Conservation (phyloP, 2,113 vertebrate species). For the Tylochromis polylepis region DNA sequence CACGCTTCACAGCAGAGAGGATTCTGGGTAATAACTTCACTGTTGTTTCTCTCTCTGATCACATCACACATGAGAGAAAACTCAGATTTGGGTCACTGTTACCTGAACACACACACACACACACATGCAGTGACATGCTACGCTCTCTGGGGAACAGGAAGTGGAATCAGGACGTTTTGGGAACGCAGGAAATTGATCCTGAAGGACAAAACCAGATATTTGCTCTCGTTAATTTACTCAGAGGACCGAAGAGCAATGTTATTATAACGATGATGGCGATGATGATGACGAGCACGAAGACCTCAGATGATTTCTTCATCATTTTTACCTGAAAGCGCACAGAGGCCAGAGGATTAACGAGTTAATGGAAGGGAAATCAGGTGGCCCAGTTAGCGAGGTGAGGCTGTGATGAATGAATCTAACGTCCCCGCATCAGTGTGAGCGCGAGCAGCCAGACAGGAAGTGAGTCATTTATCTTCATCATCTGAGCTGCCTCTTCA, state of each 20-base stretch:
- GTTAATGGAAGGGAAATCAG: neutral
- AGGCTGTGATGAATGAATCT: neutral
- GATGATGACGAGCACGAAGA: neutral
- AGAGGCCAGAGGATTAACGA: neutral
- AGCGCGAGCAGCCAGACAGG: neutral
- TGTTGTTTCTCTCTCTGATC: neutral
- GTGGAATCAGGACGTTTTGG: conserved; percentile 17
- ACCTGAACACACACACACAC: neutral
- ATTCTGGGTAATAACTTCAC: neutral
- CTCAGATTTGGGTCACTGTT: conserved; percentile 13
- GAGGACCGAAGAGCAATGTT: neutral
- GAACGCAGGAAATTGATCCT: conserved; percentile 2
- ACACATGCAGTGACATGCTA: neutral
- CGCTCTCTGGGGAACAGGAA: neutral
- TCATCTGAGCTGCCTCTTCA: neutral
- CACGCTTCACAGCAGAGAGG: neutral
- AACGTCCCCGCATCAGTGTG: neutral
- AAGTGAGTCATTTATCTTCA: neutral
- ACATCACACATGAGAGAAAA: neutral
- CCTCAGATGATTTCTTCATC: neutral
- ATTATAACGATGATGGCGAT: neutral
- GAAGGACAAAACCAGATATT: neutral
- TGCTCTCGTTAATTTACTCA: neutral
- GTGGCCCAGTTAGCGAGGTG: neutral
- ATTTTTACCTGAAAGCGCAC: neutral